Evolutionary conservation across 2,797 vertebrate species (phyloP).

Genomic region (Anguilla anguilla): DNA sequence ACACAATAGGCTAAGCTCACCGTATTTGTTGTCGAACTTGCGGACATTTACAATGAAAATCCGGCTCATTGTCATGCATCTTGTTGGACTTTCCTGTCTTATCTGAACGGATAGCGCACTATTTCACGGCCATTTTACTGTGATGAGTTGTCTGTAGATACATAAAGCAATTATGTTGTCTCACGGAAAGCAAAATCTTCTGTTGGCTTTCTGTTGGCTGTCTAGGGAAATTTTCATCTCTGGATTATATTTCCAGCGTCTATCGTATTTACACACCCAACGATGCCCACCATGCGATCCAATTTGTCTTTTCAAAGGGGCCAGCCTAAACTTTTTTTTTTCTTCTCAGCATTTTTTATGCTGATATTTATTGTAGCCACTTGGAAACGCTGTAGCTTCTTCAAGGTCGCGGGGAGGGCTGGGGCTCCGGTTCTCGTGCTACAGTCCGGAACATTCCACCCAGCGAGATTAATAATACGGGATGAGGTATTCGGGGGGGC

Average conservation of each 20-base stretch:
- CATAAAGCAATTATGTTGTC: neutral
- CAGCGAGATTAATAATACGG: neutral
- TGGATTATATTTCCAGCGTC: neutral
- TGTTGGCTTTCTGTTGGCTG: neutral
- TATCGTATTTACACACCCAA: neutral
- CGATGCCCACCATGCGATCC: neutral
- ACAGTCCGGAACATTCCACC: conserved; percentile 9
- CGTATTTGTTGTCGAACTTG: neutral
- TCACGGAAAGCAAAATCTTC: neutral
- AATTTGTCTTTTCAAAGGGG: neutral
- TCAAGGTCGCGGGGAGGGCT: neutral
- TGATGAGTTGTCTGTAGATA: neutral
- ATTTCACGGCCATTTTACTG: neutral
- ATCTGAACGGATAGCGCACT: neutral
- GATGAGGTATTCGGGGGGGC: neutral
- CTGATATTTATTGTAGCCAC: neutral
- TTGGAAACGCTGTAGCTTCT: conserved; percentile 10
- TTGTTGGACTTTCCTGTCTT: neutral
- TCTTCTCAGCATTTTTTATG: neutral
- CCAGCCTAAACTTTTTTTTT: neutral
- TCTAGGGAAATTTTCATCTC: neutral
- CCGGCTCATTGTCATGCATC: neutral
- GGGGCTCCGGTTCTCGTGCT: conserved; percentile 1
- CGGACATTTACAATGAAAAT: conserved; percentile 11
- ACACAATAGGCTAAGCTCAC: conserved; percentile 6